Conservation (phyloP, 2,888 invertebrate genomes). For the Marasmarcha lunaedactyla region DNA sequence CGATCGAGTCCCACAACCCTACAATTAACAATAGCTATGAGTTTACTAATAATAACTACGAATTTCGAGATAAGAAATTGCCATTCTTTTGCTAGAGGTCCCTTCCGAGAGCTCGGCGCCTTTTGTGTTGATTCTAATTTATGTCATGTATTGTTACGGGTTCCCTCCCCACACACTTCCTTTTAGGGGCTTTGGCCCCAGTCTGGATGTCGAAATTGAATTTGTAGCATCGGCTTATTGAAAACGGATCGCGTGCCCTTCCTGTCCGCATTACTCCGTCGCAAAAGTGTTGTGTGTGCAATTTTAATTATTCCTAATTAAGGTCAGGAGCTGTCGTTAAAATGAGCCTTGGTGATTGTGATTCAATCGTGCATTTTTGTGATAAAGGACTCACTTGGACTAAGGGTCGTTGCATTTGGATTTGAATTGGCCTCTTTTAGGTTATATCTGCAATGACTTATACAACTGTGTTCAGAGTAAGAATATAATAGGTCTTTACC, state of each 20-base stretch:
- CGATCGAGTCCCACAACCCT: constrained; percentile 31
- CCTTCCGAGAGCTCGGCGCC: constrained; percentile 59
- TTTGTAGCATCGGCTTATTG: constrained; percentile 56
- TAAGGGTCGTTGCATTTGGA: no score
- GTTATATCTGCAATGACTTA: no score
- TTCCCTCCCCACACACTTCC: constrained; percentile 62
- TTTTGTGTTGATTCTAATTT: constrained; percentile 68
- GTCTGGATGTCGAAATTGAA: constrained; percentile 43
- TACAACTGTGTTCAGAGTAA: no score
- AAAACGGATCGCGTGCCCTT: constrained; percentile 40
- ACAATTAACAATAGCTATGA: constrained; percentile 51
- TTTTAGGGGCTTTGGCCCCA: constrained; percentile 48
- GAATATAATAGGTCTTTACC: no score
- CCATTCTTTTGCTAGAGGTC: constrained; percentile 61
- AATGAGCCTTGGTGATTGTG: no score
- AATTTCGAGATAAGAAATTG: constrained; percentile 63
- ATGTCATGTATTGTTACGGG: constrained; percentile 62
- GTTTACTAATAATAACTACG: constrained; percentile 56
- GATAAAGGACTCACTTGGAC: no score
- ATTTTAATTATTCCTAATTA: no score
- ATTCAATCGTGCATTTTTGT: no score
- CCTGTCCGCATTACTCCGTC: constrained; percentile 14
- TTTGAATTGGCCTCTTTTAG: no score
- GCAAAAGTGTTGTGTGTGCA: not conserved
- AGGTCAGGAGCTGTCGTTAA: no score